These are phyloP conservation scores for Akabosia matsudoensis DNA, from an alignment of 1,140 invertebrate species.

Conservation along the genomic window DNA sequence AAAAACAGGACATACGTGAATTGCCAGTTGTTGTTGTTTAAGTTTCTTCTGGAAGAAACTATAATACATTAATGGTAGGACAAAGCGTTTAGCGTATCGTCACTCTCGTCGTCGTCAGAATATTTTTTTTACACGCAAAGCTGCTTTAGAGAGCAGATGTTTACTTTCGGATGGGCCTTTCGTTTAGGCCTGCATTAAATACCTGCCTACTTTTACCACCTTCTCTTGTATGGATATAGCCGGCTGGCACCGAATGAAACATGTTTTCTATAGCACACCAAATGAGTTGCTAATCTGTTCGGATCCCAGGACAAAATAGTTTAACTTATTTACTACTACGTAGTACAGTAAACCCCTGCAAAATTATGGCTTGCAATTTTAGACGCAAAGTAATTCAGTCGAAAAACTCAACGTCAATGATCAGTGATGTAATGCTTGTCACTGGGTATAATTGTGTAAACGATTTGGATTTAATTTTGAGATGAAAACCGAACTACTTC, in stretches of 20 bases:
- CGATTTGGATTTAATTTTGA: no score
- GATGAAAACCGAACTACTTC: no score
- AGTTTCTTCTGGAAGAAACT: no score
- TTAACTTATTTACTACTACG: no score
- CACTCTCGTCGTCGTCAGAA: no score
- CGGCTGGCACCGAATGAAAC: background rate
- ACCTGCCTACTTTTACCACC: background rate
- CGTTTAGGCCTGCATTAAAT: background rate
- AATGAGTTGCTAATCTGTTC: background rate
- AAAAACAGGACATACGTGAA: no score
- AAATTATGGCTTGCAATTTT: background rate
- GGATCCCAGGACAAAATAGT: background rate
- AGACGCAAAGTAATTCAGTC: no score
- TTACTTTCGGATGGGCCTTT: background rate
- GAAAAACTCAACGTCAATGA: no score
- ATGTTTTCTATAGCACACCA: background rate
- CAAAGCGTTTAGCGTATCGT: background rate
- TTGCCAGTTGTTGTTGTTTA: no score
- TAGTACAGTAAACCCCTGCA: no score
- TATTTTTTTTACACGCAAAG: background rate
- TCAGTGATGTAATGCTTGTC: no score
- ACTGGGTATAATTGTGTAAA: no score
- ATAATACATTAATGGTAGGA: background rate
- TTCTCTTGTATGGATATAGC: background rate
- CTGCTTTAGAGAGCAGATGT: slow-evolving; percentile 1